Conservation (phyloP, 2,113 vertebrate species). For the Oncorhynchus mykiss region DNA sequence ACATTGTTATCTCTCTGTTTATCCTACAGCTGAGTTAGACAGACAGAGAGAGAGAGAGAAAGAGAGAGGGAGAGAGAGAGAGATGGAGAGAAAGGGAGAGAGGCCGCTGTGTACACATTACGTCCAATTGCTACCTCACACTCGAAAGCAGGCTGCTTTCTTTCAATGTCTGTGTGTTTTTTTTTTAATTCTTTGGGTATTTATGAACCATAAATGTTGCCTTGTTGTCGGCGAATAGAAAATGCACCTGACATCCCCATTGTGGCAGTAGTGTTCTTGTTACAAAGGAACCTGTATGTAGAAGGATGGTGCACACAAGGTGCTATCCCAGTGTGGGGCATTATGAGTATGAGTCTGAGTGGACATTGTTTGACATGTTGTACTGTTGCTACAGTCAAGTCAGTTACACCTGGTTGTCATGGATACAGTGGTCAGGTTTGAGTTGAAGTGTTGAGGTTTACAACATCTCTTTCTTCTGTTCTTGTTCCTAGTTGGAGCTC, state of each 20-base stretch:
- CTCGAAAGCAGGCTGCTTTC: background rate
- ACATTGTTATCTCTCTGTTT: conserved; percentile 48
- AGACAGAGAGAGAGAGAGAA: background rate
- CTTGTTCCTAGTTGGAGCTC: conserved; percentile 64
- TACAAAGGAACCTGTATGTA: background rate
- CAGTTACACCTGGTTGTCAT: conserved; percentile 1
- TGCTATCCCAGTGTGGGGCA: conserved; percentile 13
- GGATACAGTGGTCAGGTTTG: conserved; percentile 38
- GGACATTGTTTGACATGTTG: background rate
- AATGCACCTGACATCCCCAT: background rate
- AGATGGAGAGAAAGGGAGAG: background rate
- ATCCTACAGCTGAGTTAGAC: conserved; percentile 50
- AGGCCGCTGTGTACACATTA: background rate
- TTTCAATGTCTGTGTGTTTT: background rate
- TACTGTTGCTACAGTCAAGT: background rate
- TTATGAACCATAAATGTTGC: background rate
- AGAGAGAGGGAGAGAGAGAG: background rate
- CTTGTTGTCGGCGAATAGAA: background rate
- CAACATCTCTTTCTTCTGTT: conserved; percentile 50
- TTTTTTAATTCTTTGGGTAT: background rate
- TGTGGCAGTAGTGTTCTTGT: background rate
- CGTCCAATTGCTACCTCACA: background rate
- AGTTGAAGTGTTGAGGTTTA: conserved; percentile 42
- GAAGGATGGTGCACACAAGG: background rate
- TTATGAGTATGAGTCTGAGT: background rate